Base-by-base conservation (phyloP, 2,797 vertebrate species). In the Microcaecilia unicolor region DNA sequence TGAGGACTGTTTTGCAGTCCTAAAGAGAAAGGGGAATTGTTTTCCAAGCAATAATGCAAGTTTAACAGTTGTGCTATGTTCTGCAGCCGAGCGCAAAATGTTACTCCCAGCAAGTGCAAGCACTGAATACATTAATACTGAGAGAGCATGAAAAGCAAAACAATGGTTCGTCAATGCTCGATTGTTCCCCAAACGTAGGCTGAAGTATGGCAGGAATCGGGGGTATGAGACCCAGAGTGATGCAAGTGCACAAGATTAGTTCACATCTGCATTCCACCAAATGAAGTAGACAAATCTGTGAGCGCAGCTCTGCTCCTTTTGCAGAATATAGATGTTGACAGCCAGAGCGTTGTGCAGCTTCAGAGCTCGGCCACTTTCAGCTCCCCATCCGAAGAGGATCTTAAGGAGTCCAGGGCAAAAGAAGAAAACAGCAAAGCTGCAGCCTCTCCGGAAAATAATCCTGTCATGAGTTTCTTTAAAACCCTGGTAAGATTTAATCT, bases 401-500 rank as follows among this genome's bases (percentile, higher is more conserved):
- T 49, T 9, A 48, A 34, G 14, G 34, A 43, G 33, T 34, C 26
- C 25, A 58, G 56, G 28, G 22, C 6, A 22, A 31, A 51, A 20
- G 33, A 38, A 54, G 70, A 81, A 23, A 61, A 25, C 18, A 18
- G 43, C 48, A 77, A 73, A 39, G 26, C 29, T 5, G 64, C 71
- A 31, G 34, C 41, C 6, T 25, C 48, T 30, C 33, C 34, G 18
- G 88, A 91, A 37, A 67, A 78, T 28, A 80, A 76, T 46, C 41
- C 89, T 83, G 71, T 96, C 87, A 99, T 99, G 95, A 98, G 93
- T 76, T 99, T 98, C 89, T 93, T 97, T 70, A 98, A 87, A 86
- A 89, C 88, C 2, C 66, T 98, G 70, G 95, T 98, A 78, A 96
- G 94, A 70, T n/a, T 2, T 37, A 32, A 4, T 14, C 8, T 28